Percentiles rank a stretch among this genome's conserved stretches.
Conservation (phyloP, 2,797 vertebrate species). For the Syngnathus rostellatus region DNA sequence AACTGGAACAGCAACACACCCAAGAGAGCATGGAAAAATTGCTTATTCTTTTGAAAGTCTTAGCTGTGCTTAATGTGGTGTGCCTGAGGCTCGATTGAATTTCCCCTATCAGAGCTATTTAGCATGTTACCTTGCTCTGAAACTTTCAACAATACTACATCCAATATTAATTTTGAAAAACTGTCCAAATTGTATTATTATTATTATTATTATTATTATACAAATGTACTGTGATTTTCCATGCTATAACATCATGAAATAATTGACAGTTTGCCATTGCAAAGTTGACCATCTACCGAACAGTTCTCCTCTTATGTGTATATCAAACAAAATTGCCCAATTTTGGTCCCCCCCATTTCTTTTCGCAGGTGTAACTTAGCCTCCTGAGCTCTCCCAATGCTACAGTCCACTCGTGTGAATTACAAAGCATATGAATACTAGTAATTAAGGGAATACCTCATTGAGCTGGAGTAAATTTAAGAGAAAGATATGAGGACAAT, state of each 20-base stretch:
- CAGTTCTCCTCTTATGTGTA: no score
- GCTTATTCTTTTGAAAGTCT: neutral
- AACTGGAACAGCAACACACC: neutral
- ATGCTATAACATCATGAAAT: no score
- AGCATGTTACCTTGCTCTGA: neutral
- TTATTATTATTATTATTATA: no score
- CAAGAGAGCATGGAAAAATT: neutral
- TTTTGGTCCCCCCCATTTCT: no score
- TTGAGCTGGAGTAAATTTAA: conserved; percentile 3
- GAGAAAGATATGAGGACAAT: neutral
- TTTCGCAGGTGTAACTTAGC: no score
- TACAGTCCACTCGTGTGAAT: neutral
- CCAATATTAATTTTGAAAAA: no score
- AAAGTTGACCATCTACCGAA: no score
- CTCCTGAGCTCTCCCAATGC: neutral
- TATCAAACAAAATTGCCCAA: no score
- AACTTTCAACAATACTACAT: no score
- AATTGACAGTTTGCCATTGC: no score
- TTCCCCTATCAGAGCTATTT: neutral
- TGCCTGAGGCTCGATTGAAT: neutral
- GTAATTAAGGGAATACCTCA: neutral
- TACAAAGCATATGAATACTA: neutral
- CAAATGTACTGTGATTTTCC: no score
- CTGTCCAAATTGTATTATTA: no score
- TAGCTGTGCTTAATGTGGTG: neutral